Evolutionary conservation across 2,113 vertebrate species (phyloP).

Genomic region (Ellobius talpinus): DNA sequence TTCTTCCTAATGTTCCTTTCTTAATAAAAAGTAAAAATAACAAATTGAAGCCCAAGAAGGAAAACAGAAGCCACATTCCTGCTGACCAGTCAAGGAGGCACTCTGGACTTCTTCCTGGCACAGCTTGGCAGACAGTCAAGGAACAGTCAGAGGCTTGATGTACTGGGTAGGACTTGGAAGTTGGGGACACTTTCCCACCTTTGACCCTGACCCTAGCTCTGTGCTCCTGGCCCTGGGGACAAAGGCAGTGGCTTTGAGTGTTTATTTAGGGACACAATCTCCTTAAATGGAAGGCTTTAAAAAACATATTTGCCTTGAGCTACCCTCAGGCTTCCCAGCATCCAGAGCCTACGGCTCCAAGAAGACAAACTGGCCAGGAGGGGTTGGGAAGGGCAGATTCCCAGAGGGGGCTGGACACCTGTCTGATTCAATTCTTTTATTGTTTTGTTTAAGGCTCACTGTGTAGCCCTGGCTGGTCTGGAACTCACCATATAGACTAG

Average conservation of each 20-base stretch:
- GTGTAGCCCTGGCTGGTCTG: neutral
- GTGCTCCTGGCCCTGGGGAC: neutral
- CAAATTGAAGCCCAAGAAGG: neutral
- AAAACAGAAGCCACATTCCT: neutral
- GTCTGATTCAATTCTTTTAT: fast-evolving
- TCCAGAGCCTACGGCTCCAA: neutral
- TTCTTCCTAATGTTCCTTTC: neutral
- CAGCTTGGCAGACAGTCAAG: neutral
- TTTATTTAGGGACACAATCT: neutral
- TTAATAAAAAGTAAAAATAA: constrained; percentile 33
- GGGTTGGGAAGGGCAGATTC: neutral
- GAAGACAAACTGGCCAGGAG: neutral
- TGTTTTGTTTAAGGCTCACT: neutral
- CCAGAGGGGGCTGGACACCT: fast-evolving
- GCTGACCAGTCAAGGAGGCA: neutral
- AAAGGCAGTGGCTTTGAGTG: neutral
- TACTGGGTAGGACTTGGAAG: neutral
- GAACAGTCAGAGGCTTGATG: fast-evolving
- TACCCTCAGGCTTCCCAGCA: neutral
- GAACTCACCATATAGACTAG: neutral
- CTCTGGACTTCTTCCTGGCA: neutral
- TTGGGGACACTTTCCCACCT: neutral
- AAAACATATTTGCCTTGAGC: neutral
- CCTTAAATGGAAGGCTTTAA: constrained; percentile 58
- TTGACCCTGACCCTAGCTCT: neutral